phyloP scores from a whole-genome alignment of 2,797 vertebrate genomes.

The Premnoplex brunnescens region DNA sequence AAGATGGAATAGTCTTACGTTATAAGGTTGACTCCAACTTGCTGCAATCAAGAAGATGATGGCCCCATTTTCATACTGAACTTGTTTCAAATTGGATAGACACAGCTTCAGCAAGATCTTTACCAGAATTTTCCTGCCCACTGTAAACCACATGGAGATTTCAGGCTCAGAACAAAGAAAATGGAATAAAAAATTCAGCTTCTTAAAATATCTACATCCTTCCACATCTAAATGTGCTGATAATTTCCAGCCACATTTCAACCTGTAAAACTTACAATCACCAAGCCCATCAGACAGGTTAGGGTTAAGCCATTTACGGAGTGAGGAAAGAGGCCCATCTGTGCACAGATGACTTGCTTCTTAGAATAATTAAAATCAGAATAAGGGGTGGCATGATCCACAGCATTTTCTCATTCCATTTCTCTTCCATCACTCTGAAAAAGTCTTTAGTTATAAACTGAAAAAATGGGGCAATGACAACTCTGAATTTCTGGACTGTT shows the following conservation, averaged over 20 bases:
- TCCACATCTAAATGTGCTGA: not conserved
- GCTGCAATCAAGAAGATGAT: not conserved
- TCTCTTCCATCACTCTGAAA: not conserved
- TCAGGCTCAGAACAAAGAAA: slow-evolving; percentile 18
- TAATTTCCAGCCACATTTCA: not conserved
- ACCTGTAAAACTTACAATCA: not conserved
- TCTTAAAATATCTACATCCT: not conserved
- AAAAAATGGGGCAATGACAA: not conserved
- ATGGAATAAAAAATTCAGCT: not conserved
- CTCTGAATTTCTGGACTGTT: not conserved
- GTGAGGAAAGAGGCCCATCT: not conserved
- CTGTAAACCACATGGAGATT: not conserved
- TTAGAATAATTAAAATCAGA: not conserved
- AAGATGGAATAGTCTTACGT: not conserved
- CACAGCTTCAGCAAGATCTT: not conserved
- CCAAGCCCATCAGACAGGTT: not conserved
- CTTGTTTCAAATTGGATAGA: slow-evolving; percentile 15
- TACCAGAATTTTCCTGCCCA: not conserved
- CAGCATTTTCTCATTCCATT: not conserved
- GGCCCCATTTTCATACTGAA: not conserved
- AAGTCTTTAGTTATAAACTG: not conserved
- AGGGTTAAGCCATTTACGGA: not conserved
- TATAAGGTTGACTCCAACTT: not conserved
- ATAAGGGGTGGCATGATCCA: not conserved
- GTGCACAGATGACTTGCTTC: not conserved